These are phyloP conservation scores for Platerodrilus igneus DNA, from an alignment of 2,888 invertebrate genomes.

Conservation along the genomic window DNA sequence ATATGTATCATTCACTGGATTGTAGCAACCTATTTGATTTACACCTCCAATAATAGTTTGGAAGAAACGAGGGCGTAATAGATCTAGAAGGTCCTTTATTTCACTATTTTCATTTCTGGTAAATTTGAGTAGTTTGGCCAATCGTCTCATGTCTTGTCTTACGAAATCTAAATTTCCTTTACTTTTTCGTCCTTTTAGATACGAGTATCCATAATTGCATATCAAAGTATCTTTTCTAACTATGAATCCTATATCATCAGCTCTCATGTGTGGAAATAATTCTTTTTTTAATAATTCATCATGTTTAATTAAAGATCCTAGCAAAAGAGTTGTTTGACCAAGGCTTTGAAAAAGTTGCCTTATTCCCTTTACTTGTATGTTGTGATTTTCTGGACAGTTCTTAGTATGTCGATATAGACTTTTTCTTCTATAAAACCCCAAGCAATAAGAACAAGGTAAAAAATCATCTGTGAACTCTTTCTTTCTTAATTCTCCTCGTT, in stretches of 20 bases:
- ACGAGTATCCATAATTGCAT: constrained; percentile 25
- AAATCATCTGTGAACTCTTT: constrained; percentile 8
- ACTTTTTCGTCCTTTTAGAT: constrained; percentile 25
- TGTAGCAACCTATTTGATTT: constrained; percentile 27
- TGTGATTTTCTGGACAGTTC: constrained; percentile 11
- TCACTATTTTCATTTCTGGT: constrained; percentile 9
- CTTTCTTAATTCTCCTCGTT: constrained; percentile 6
- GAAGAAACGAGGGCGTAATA: constrained; percentile 23
- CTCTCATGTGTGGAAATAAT: constrained; percentile 22
- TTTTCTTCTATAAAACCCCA: constrained; percentile 17
- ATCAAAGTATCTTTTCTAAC: constrained; percentile 20
- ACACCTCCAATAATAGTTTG: constrained; percentile 22
- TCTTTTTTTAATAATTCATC: constrained; percentile 19
- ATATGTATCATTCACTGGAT: constrained; percentile 24
- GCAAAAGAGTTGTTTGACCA: constrained; percentile 20
- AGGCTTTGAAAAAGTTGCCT: constrained; percentile 18
- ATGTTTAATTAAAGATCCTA: constrained; percentile 15
- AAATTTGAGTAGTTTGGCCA: constrained; percentile 24
- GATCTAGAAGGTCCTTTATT: constrained; percentile 24
- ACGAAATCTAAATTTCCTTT: constrained; percentile 28
- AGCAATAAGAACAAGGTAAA: constrained; percentile 15
- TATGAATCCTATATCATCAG: neutral
- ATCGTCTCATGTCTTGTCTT: constrained; percentile 21
- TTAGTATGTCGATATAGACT: constrained; percentile 17
- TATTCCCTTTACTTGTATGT: constrained; percentile 7